Evolutionary conservation across 2,888 invertebrate genomes (phyloP).

Genomic region (Biston betularia): DNA sequence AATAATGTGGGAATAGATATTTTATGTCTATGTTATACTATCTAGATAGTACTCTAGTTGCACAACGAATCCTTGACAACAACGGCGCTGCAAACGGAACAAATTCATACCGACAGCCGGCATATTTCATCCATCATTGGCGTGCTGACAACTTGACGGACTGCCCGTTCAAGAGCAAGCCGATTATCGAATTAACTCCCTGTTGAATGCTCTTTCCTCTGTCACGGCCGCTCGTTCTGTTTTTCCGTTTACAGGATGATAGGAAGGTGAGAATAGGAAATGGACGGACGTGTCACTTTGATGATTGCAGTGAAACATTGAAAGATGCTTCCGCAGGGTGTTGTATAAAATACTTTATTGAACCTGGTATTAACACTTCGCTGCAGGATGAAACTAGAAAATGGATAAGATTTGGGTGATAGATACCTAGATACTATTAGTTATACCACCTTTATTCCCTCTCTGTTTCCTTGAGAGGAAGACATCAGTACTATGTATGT

Average conservation of each 20-base stretch:
- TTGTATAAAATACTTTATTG: neutral
- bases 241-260: conserved; percentile 53
- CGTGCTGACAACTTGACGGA: conserved; percentile 69
- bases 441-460: neutral
- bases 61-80: conserved; percentile 16
- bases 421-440: no score
- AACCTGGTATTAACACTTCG: neutral
- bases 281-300: conserved; percentile 21
- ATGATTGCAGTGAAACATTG: conserved; percentile 11
- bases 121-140: conserved; percentile 48
- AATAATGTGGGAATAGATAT: no score
- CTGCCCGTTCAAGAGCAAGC: conserved; percentile 79
- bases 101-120: conserved; percentile 36
- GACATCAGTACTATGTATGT: no score
- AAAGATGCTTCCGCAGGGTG: conserved; percentile 14
- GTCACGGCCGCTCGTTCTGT: conserved; percentile 71
- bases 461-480: neutral
- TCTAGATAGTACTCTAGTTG: neutral
- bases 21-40: no score
- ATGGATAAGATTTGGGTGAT: neutral
- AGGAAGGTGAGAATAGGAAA: conserved; percentile 38
- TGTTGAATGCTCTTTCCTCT: conserved; percentile 80
- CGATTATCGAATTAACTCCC: conserved; percentile 84
- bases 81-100: conserved; percentile 24
- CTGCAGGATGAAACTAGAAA: neutral